phyloP scores from a whole-genome alignment of 2,113 vertebrate genomes.

The Rhizomys pruinosus region DNA sequence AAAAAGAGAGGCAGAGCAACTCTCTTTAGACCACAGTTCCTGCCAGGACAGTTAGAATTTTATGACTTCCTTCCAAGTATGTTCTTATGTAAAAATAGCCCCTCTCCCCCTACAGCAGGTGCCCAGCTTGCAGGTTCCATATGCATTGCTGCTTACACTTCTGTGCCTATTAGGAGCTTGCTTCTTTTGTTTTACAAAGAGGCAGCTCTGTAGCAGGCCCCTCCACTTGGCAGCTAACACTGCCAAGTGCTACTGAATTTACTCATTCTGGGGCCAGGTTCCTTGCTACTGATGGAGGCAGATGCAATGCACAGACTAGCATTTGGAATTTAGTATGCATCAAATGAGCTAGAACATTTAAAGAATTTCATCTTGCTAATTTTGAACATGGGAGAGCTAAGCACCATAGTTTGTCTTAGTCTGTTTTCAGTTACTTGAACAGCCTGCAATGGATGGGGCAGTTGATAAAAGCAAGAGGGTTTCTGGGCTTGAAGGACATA shows the following conservation, averaged over 20 bases:
- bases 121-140: background rate
- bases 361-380: constrained; percentile 50
- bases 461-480: background rate
- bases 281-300: constrained; percentile 21
- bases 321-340: constrained; percentile 37
- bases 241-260: background rate
- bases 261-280: background rate
- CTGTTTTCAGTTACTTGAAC: background rate
- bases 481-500: background rate
- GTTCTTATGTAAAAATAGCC: background rate
- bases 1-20: background rate
- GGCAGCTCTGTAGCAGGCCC: constrained; percentile 25
- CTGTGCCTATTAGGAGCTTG: constrained; percentile 14
- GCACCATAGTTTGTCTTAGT: background rate
- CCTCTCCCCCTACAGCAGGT: background rate
- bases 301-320: constrained; percentile 9
- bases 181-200: constrained; percentile 53
- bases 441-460: background rate
- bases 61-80: background rate
- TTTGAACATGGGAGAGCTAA: constrained; percentile 54
- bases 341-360: background rate
- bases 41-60: background rate
- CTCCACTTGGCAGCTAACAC: background rate
- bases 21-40: background rate
- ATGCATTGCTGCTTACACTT: background rate